These are phyloP conservation scores for Falcunculus frontatus DNA, from an alignment of 2,113 vertebrate genomes.

Conservation along the genomic window DNA sequence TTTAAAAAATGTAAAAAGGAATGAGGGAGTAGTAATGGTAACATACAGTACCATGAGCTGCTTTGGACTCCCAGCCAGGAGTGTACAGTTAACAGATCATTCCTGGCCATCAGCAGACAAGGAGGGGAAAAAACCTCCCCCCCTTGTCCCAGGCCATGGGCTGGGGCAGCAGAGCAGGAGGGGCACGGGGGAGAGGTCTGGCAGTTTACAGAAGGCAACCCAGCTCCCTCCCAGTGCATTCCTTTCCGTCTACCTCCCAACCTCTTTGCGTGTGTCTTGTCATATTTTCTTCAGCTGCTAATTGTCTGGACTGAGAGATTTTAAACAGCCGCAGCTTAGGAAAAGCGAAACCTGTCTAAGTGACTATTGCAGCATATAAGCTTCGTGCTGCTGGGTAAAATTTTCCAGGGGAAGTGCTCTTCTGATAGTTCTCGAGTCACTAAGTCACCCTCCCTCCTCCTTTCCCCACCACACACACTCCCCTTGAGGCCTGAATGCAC, in stretches of 20 bases:
- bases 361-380: conserved; percentile 88
- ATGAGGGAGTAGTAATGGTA: conserved; percentile 95
- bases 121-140: neutral
- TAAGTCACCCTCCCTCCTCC: conserved; percentile 61
- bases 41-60: conserved; percentile 96
- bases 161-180: neutral
- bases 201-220: conserved; percentile 69
- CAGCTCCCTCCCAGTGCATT: conserved; percentile 70
- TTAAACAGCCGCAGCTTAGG: conserved; percentile 83
- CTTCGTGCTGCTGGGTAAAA: conserved; percentile 76
- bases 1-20: conserved; percentile 75
- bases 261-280: conserved; percentile 80
- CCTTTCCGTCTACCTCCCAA: conserved; percentile 73
- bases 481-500: conserved; percentile 78
- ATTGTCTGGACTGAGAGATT: conserved; percentile 82
- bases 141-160: neutral
- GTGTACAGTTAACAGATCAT: conserved; percentile 78
- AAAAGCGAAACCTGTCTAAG: conserved; percentile 89
- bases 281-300: conserved; percentile 88
- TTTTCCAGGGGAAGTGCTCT: conserved; percentile 80
- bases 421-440: conserved; percentile 75
- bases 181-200: neutral
- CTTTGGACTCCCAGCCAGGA: conserved; percentile 79
- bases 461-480: conserved; percentile 68
- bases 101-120: conserved; percentile 74